Evolutionary conservation across 2,113 vertebrate species (phyloP).

Genomic region (Tonatia bakeri): DNA sequence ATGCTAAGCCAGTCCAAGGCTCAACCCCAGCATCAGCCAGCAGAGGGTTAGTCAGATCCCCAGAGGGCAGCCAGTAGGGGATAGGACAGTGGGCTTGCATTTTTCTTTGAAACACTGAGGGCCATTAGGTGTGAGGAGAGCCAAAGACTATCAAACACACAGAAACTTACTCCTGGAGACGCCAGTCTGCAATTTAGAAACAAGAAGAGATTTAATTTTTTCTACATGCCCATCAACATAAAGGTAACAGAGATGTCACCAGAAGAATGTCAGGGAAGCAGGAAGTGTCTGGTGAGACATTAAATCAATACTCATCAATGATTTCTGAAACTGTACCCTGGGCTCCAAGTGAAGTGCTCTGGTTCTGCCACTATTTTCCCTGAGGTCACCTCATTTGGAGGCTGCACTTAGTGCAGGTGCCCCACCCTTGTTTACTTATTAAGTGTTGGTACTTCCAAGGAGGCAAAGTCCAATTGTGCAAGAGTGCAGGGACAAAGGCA

Average conservation of each 20-base stretch:
- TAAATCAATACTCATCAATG: background rate
- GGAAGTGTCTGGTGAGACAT: too few relatives aligned
- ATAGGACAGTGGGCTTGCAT: background rate
- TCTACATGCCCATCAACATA: background rate
- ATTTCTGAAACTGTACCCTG: background rate
- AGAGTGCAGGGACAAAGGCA: background rate
- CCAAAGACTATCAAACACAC: fast-evolving
- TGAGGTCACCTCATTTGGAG: background rate
- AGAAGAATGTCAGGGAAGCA: background rate
- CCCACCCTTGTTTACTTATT: background rate
- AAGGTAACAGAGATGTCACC: background rate
- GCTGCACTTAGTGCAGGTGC: background rate
- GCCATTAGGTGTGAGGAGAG: background rate
- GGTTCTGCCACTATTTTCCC: background rate
- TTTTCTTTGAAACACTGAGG: background rate
- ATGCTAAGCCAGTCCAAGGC: background rate
- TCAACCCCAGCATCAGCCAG: background rate
- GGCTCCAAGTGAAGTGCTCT: background rate
- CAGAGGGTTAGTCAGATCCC: background rate
- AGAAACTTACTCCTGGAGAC: constrained; percentile 60
- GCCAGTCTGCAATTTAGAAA: constrained; percentile 62
- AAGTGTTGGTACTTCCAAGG: background rate
- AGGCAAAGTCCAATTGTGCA: constrained; percentile 31
- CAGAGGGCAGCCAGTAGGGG: background rate
- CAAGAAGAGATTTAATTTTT: constrained; percentile 49